Base-by-base conservation (phyloP, 2,113 vertebrate genomes). In the Odobenus rosmarus region DNA sequence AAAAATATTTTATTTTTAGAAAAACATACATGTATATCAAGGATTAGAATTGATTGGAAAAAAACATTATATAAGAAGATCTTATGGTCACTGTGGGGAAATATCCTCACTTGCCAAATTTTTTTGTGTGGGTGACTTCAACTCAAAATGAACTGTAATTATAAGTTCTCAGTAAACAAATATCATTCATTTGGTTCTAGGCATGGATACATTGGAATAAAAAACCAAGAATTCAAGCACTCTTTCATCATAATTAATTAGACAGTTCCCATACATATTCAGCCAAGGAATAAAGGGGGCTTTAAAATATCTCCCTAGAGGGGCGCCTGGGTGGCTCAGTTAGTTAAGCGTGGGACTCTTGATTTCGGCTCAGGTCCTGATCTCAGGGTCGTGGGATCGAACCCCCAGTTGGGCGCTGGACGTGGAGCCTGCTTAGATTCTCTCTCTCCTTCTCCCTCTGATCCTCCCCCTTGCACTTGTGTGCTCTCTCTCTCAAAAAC, bases 1-100 rank as follows among this genome's bases (percentile, higher is more conserved):
- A 46, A 83, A 96, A 72, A 55, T 42, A 95, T 28, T 79, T 94
- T 85, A 57, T 31, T 57, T 87, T 93, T 26, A 67, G 28, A 90
- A 67, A 95, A 93, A 36, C 26, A 55, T 14, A 4, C 0, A n/a
- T 36, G 11, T 7, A 49, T 16, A 77, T 86, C 55, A 89, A 85
- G 11, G 42, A 90, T 57, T 94, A 64, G 81, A 92, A 79, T 3
- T 82, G 72, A 77, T 24, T 64, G 18, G 18, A 82, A 96, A 87
- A 85, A 95, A 92, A 92, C 51, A 36, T 82, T 49, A 67, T 42
- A 0, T 74, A 74, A 85, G 59, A 88, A 79, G 14, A 39, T 79
- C 4, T 93, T 88, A 55, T 0, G 10, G 42, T 91, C 42, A 92
- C 16, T 90, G 86, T 4, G 2, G n/a, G 46, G 24, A 71, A 96